Percentiles rank a stretch among this genome's conserved stretches.
Conservation (phyloP, 2,113 vertebrate species). For the Peromyscus maniculatus region DNA sequence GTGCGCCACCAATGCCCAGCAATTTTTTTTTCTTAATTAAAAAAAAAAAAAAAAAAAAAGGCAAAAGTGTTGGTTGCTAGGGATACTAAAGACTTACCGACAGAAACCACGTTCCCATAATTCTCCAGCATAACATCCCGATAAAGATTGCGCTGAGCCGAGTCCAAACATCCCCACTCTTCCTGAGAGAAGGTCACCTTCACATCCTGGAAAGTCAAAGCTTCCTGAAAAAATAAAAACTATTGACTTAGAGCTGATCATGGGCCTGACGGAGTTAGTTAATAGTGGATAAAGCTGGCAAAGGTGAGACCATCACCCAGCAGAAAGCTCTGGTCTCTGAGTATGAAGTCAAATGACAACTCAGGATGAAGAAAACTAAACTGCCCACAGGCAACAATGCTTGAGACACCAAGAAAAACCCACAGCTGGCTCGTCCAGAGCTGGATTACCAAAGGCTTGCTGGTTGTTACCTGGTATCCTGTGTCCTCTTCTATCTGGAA, state of each 20-base stretch:
- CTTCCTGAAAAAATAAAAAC: conserved; percentile 50
- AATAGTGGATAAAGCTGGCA: background rate
- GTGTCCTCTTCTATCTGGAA: conserved; percentile 23
- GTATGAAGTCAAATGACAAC: background rate
- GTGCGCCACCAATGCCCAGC: too few species aligned
- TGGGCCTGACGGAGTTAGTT: background rate
- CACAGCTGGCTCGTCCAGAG: conserved; percentile 57
- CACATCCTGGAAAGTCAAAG: conserved; percentile 54
- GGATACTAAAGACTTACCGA: conserved; percentile 52
- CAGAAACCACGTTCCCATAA: conserved; percentile 46
- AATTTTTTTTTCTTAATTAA: background rate
- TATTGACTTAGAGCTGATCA: background rate
- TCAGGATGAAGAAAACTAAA: background rate
- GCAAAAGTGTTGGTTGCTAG: background rate
- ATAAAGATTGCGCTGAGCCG: conserved; percentile 62
- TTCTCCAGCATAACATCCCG: conserved; percentile 81
- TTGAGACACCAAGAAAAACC: background rate
- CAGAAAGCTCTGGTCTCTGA: background rate
- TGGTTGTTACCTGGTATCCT: background rate
- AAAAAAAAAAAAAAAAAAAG: background rate
- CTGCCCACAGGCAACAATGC: background rate
- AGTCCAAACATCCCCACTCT: conserved; percentile 69
- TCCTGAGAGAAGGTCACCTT: conserved; percentile 74
- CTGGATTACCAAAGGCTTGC: background rate
- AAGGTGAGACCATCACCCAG: background rate